Evolutionary conservation across 53 echinoderm and acorn worm species (phyloP).

Genomic region (Paracentrotus lividus): DNA sequence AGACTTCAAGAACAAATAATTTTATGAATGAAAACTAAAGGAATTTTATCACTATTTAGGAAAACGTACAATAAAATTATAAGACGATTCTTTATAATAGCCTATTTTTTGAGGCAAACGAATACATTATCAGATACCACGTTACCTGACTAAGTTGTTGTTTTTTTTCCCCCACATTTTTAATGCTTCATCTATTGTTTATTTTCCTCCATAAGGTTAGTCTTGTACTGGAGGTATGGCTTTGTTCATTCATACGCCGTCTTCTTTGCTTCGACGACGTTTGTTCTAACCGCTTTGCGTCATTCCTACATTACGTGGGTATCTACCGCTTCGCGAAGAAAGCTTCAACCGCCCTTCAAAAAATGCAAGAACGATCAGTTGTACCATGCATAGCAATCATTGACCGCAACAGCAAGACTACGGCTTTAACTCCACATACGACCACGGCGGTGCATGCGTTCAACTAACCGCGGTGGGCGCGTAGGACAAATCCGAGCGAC

Average conservation of each 20-base stretch:
- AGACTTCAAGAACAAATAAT: no score
- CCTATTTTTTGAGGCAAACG: no score
- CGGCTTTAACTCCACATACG: neutral
- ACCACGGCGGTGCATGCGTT: no score
- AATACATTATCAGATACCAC: no score
- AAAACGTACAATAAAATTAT: no score
- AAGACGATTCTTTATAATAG: no score
- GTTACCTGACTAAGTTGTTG: no score
- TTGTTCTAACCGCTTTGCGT: constrained; percentile 71
- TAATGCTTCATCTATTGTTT: no score
- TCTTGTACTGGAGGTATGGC: constrained; percentile 77
- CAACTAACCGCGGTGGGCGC: neutral
- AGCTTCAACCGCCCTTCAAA: neutral
- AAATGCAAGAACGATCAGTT: neutral
- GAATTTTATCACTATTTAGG: no score
- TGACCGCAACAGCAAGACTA: constrained; percentile 16
- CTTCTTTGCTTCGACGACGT: constrained; percentile 68
- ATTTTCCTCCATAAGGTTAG: no score
- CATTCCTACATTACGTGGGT: constrained; percentile 73
- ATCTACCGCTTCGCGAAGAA: constrained; percentile 43
- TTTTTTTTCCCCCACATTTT: no score
- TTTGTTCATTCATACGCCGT: constrained; percentile 71
- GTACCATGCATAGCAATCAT: neutral
- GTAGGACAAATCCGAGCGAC: constrained; percentile 7
- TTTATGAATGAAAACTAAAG: no score